Evolutionary conservation across 1,140 invertebrate genomes (phyloP).

Genomic region (Diabrotica undecimpunctata): DNA sequence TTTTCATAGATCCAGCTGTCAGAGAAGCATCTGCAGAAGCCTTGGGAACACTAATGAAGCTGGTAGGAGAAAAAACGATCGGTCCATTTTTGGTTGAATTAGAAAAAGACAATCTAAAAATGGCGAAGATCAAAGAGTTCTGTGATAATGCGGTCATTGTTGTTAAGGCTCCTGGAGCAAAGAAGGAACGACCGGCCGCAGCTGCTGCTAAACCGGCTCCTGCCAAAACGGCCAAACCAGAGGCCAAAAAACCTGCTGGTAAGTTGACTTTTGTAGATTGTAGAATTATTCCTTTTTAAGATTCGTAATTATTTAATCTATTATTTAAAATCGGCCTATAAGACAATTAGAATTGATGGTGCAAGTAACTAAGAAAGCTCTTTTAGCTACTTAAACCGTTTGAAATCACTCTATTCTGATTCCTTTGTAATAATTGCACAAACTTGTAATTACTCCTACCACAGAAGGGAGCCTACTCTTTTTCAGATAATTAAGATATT

Average conservation of each 20-base stretch:
- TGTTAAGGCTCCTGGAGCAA: conserved; percentile 60
- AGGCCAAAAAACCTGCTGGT: conserved; percentile 23
- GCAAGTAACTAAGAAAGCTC: too few species aligned
- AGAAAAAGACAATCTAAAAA: conserved; percentile 85
- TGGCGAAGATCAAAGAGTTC: conserved; percentile 93
- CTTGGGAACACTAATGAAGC: conserved; percentile 89
- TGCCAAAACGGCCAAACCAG: conserved; percentile 51
- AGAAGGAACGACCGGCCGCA: conserved; percentile 60
- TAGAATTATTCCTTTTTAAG: neutral
- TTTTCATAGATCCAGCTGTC: conserved; percentile 70
- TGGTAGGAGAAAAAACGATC: conserved; percentile 89
- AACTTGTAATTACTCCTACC: too few species aligned
- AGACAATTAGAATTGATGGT: too few species aligned
- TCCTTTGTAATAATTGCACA: too few species aligned
- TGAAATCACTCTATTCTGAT: too few species aligned
- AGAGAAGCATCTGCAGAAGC: conserved; percentile 85
- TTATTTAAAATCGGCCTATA: too few species aligned
- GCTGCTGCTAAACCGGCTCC: conserved; percentile 51
- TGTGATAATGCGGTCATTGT: conserved; percentile 87
- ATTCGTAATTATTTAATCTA: neutral
- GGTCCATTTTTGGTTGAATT: conserved; percentile 82
- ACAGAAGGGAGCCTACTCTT: too few species aligned
- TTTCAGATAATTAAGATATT: too few species aligned
- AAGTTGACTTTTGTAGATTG: neutral
- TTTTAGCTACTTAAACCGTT: too few species aligned